A percentile compares a stretch with the other conserved stretches of the same genome.
Evolutionary conservation across 2,797 vertebrate species (phyloP).

Genomic region (Sebastes minor): DNA sequence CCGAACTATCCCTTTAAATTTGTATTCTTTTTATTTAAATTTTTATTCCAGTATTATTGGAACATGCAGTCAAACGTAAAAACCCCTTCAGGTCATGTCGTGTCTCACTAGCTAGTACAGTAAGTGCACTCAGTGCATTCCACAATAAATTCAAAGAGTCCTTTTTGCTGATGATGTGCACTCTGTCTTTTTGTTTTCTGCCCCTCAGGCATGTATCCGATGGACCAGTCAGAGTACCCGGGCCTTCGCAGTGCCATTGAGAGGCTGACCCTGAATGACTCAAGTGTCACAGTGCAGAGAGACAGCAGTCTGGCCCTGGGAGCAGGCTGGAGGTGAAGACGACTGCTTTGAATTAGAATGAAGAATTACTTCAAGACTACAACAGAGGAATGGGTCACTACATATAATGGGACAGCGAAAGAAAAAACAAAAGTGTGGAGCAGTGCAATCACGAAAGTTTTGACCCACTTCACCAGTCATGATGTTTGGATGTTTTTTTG

Average conservation of each 20-base stretch:
- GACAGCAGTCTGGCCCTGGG: conserved; percentile 95
- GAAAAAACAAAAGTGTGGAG: background rate
- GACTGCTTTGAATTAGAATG: conserved; percentile 5
- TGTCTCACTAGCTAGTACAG: background rate
- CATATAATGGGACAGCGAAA: background rate
- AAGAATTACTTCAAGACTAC: background rate
- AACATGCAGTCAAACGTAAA: background rate
- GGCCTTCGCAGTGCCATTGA: conserved; percentile 92
- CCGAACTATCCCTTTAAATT: background rate
- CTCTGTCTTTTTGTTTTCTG: background rate
- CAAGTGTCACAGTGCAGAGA: conserved; percentile 92
- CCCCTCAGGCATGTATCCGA: conserved; percentile 91
- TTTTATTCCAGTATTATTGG: background rate
- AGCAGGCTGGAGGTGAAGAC: conserved; percentile 93
- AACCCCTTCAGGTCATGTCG: background rate
- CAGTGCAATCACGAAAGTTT: background rate
- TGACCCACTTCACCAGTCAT: background rate
- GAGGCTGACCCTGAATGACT: conserved; percentile 94
- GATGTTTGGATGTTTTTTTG: background rate
- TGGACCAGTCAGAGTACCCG: conserved; percentile 94
- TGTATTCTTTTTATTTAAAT: too few species aligned
- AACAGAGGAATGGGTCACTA: background rate
- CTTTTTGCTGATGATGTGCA: conserved; percentile 15
- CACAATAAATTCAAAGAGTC: background rate
- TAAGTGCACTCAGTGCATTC: conserved; percentile 13